Percentiles rank a stretch among this genome's conserved stretches.
phyloP scores from a whole-genome alignment of 2,888 invertebrate species.

The Chelonus formosanus region DNA sequence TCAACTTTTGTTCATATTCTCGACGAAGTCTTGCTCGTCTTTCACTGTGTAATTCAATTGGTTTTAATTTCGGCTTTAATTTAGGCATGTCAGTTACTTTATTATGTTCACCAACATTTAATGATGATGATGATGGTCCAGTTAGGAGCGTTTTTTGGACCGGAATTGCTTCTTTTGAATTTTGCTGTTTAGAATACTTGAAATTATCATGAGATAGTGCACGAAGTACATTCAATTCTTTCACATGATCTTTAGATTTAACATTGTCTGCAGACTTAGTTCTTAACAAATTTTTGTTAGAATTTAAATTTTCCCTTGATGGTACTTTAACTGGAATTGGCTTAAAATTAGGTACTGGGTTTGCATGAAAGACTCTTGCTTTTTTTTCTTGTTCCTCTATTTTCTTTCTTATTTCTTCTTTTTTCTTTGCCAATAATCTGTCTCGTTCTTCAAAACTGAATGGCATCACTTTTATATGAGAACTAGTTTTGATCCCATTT shows the following conservation, averaged over 20 bases:
- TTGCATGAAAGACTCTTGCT: constrained; percentile 75
- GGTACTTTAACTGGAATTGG: constrained; percentile 60
- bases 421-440: constrained; percentile 68
- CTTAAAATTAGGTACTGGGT: constrained; percentile 71
- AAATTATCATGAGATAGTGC: background rate
- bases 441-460: constrained; percentile 78
- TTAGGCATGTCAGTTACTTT: constrained; percentile 23
- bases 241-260: background rate
- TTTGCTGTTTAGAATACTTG: no score
- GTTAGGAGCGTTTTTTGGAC: no score
- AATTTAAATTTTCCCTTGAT: constrained; percentile 49
- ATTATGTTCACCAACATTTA: background rate
- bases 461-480: constrained; percentile 61
- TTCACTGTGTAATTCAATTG: constrained; percentile 69
- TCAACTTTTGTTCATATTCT: constrained; percentile 69
- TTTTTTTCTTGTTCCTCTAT: constrained; percentile 71
- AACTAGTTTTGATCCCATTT: no score
- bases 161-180: no score
- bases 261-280: constrained; percentile 13
- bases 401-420: constrained; percentile 71
- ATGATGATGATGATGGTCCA: background rate
- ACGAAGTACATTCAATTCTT: background rate
- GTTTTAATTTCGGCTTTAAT: constrained; percentile 29
- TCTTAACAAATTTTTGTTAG: background rate
- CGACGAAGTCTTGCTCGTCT: constrained; percentile 72